phyloP scores from a whole-genome alignment of 2,888 invertebrate genomes.

The Teleiodes luculella region DNA sequence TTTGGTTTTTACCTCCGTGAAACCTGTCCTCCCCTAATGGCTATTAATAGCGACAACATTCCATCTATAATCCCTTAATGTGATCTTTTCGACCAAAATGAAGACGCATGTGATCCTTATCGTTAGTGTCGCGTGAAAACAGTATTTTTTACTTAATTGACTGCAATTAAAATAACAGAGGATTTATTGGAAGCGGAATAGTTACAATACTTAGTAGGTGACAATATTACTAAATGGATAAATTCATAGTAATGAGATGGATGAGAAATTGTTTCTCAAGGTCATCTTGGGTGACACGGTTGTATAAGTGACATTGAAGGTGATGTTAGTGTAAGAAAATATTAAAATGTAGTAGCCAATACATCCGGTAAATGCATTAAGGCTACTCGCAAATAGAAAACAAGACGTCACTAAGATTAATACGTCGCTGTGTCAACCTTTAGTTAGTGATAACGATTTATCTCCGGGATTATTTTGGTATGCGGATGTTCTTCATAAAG shows the following conservation, averaged over 20 bases:
- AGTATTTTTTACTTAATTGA: slow-evolving; percentile 8
- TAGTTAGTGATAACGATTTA: background rate
- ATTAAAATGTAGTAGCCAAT: background rate
- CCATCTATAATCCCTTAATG: slow-evolving; percentile 31
- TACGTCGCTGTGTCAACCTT: background rate
- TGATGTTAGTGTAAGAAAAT: background rate
- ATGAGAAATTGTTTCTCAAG: slow-evolving; percentile 26
- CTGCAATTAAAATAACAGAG: background rate
- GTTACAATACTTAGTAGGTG: too few species aligned
- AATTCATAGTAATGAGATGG: too few species aligned
- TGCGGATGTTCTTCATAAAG: background rate
- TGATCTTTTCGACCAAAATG: slow-evolving; percentile 24
- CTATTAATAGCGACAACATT: slow-evolving; percentile 41
- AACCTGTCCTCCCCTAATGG: slow-evolving; percentile 38
- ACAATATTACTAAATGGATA: too few species aligned
- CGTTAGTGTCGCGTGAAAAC: slow-evolving; percentile 9
- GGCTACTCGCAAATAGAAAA: background rate
- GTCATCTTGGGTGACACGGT: slow-evolving; percentile 29
- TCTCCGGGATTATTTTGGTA: background rate
- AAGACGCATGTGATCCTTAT: slow-evolving; percentile 22
- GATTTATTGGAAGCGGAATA: background rate
- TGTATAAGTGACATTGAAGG: slow-evolving; percentile 20
- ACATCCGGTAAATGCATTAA: background rate
- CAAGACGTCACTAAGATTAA: slow-evolving; percentile 3
- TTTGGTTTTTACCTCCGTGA: slow-evolving; percentile 28